A percentile compares a stretch with the other conserved stretches of the same genome.
Evolutionary conservation across 2,797 vertebrate genomes (phyloP).

Genomic region (Acanthiza pusilla): DNA sequence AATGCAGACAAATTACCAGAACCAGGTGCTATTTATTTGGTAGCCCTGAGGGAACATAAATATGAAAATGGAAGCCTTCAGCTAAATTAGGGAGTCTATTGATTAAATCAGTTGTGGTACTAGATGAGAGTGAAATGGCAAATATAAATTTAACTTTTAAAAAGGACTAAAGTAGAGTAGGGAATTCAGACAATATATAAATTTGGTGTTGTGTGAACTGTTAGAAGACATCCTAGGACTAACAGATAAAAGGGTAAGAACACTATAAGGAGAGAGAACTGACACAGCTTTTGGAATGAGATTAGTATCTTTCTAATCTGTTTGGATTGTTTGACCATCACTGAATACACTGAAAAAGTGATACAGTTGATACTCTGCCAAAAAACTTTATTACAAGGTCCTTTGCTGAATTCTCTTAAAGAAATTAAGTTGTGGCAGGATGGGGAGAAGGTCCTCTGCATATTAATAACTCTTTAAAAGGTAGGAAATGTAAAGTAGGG

Average conservation of each 20-base stretch:
- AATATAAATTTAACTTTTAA: background rate
- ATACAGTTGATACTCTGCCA: background rate
- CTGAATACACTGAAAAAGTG: background rate
- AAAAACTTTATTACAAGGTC: background rate
- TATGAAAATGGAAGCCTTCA: background rate
- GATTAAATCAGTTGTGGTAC: background rate
- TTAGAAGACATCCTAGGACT: background rate
- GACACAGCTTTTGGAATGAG: background rate
- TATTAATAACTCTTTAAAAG: background rate
- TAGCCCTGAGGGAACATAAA: background rate
- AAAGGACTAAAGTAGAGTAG: background rate
- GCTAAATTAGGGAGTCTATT: background rate
- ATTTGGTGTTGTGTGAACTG: background rate
- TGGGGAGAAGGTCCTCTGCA: background rate
- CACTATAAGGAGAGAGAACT: background rate
- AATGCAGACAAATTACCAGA: background rate
- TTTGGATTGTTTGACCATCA: background rate
- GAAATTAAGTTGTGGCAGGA: background rate
- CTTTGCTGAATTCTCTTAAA: background rate
- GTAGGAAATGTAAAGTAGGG: background rate
- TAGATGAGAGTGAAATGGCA: background rate
- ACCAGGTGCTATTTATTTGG: background rate
- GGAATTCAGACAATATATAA: background rate
- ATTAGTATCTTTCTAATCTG: background rate
- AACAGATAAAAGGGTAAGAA: background rate